Evolutionary conservation across 2,113 vertebrate genomes (phyloP), one percentile per base, ranked within the genome.

Genomic region (Synchiropus splendidus): DNA sequence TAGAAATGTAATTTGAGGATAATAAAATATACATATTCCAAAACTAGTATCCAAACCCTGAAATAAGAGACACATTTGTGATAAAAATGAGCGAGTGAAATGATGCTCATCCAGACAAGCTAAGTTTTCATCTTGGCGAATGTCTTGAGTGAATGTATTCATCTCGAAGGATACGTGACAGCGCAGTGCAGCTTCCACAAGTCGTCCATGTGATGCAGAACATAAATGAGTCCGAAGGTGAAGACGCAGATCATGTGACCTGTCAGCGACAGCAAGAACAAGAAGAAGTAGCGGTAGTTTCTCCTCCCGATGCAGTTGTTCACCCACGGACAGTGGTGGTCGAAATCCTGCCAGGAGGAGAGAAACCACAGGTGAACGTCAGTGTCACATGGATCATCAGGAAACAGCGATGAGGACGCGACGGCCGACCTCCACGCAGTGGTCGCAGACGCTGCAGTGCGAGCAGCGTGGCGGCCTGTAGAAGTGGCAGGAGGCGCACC

Each of bases 211-310:
- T 97, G 91, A 73, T 93, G 85, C 54, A 98, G 83, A 6, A 97
- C 77, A 1, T 88, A 96, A 59, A 97, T 83, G 54, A 98, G 89
- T 39, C 92, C 91, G 1, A 92, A 94, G 58, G 83, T 83, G 53
- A 98, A 92, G 9, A 98, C 90, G 2, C 80, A 85, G 18, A 93
- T 79, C 90, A 98, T 97, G 77, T 97, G 94, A 0, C 85, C 67
- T 1, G 90, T 92, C 45, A 98, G 85, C 1, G 94, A 95, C 67
- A 96, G 68, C 77, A 98, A 82, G 72, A 98, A 98, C 59, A 97
- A 86, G 77, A 98, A 96, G 83, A 98, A 98, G 79, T 94, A 95
- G 54, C 94, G 92, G 72, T 98, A 98, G 86, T 98, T 98, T 56
- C 94, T 83, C 52, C 92, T 87, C 55, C 94, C 92, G 12, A 97